Evolutionary conservation across 2,888 invertebrate genomes (phyloP).

Genomic region (Sturmia bella): DNA sequence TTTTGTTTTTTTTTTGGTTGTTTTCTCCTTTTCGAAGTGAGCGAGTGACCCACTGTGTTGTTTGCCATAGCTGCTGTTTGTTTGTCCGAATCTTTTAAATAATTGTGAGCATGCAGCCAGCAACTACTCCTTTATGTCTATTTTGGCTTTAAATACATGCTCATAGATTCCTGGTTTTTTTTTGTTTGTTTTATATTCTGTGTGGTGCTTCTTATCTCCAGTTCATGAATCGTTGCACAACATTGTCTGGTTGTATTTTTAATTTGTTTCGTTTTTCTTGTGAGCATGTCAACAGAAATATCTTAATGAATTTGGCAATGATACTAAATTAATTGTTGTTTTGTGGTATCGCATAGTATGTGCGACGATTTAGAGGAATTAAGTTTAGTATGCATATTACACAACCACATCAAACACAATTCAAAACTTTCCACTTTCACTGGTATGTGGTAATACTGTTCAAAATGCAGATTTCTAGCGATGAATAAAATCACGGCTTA

Average conservation of each 20-base stretch:
- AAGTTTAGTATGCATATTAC: too few species aligned
- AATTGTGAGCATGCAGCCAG: conserved; percentile 14
- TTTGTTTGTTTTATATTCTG: neutral
- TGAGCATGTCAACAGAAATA: conserved; percentile 11
- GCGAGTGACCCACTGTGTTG: too few species aligned
- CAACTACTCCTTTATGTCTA: conserved; percentile 23
- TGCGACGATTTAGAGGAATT: neutral
- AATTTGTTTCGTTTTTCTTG: neutral
- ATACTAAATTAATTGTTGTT: conserved; percentile 9
- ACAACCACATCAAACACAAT: too few species aligned
- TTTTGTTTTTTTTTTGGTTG: neutral
- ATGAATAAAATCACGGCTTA: too few species aligned
- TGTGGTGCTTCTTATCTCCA: conserved; percentile 41
- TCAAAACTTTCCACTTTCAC: too few species aligned
- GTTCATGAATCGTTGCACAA: conserved; percentile 44
- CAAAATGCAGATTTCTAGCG: too few species aligned
- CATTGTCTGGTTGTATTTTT: neutral
- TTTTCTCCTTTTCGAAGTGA: too few species aligned
- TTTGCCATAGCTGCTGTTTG: neutral
- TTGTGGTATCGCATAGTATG: neutral
- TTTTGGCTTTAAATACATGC: conserved; percentile 35
- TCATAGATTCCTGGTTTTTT: conserved; percentile 2
- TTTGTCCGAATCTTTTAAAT: conserved; percentile 12
- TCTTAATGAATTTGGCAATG: conserved; percentile 4
- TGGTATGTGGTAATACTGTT: too few species aligned